These are phyloP conservation scores for Aphis craccivora DNA, from an alignment of 1,140 invertebrate species.

Conservation along the genomic window DNA sequence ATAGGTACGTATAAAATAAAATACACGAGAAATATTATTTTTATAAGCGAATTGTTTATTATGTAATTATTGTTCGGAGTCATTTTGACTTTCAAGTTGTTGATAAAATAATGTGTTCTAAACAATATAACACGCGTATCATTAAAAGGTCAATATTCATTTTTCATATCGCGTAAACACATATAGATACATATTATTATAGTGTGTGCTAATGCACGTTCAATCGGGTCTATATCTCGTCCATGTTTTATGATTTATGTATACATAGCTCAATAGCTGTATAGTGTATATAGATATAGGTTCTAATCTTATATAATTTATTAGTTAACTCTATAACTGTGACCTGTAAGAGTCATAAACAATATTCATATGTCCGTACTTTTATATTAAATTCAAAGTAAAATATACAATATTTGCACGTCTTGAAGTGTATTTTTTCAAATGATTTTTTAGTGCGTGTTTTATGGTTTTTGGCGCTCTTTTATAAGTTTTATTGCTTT, in stretches of 20 bases:
- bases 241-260: background rate
- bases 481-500: background rate
- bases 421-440: background rate
- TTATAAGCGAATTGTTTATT: too few species aligned
- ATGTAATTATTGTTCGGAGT: too few species aligned
- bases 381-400: background rate
- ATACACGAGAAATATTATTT: too few species aligned
- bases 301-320: background rate
- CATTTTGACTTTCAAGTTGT: background rate
- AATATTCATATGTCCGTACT: too few species aligned
- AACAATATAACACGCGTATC: background rate
- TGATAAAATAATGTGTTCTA: background rate
- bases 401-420: background rate
- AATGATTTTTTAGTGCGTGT: too few species aligned
- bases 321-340: background rate
- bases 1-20: too few species aligned
- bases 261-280: background rate
- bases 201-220: background rate
- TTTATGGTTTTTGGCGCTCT: background rate
- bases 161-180: background rate
- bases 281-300: too few species aligned
- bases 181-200: background rate
- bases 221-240: background rate
- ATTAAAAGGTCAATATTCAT: background rate
- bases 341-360: background rate